These are phyloP conservation scores for Aramus guarauna DNA, from an alignment of 2,113 vertebrate species.

Conservation along the genomic window DNA sequence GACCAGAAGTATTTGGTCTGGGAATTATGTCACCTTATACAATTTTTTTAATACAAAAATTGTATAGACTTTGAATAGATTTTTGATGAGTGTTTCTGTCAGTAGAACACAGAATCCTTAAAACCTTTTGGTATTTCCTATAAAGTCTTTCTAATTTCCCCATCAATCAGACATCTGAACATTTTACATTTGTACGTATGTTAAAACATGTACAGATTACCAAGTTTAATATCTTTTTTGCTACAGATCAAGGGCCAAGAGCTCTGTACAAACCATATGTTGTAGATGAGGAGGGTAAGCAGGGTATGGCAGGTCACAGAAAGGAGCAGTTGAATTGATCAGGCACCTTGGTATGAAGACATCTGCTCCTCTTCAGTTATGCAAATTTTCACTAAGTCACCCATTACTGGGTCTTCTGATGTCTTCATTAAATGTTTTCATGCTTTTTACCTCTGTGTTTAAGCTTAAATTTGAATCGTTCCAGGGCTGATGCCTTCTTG, in stretches of 20 bases:
- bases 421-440: background rate
- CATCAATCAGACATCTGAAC: constrained; percentile 32
- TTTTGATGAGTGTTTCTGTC: constrained; percentile 11
- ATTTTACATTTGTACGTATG: constrained; percentile 14
- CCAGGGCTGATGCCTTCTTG: background rate
- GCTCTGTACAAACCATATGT: background rate
- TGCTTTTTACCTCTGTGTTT: background rate
- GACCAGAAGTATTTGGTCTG: background rate
- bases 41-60: background rate
- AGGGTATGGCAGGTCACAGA: background rate
- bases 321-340: constrained; percentile 41
- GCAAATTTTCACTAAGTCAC: background rate
- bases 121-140: constrained; percentile 13
- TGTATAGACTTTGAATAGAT: background rate
- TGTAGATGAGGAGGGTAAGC: constrained; percentile 17
- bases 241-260: background rate
- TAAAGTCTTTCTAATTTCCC: background rate
- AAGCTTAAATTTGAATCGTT: background rate
- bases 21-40: background rate
- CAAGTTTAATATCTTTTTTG: background rate
- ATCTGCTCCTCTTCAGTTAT: background rate
- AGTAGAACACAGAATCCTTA: constrained; percentile 4
- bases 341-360: background rate
- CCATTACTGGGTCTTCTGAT: background rate
- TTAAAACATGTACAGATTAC: background rate